These are phyloP conservation scores for Crax fasciolata DNA, from an alignment of 2,797 vertebrate species.

Conservation along the genomic window DNA sequence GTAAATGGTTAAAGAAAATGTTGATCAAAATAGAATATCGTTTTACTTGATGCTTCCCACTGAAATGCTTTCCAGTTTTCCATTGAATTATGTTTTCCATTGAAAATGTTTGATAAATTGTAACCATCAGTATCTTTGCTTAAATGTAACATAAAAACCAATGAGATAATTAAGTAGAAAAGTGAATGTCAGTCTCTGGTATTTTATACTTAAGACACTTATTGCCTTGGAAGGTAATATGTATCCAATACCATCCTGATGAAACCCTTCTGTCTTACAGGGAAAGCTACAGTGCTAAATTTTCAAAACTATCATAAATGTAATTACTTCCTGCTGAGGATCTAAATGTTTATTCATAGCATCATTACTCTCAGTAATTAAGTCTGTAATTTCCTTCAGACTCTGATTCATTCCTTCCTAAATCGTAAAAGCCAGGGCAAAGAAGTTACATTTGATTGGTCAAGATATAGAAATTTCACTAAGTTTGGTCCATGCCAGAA, in stretches of 20 bases:
- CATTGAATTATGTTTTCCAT: neutral
- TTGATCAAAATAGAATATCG: too few relatives aligned
- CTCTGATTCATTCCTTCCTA: conserved; percentile 56
- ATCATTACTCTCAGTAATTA: conserved; percentile 72
- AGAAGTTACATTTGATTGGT: conserved; percentile 24
- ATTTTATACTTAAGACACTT: neutral
- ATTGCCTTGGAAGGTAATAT: neutral
- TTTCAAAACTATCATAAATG: conserved; percentile 47
- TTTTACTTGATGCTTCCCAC: too few relatives aligned
- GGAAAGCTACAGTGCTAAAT: conserved; percentile 35
- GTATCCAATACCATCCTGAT: neutral
- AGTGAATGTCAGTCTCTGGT: neutral
- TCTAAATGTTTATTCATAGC: conserved; percentile 46
- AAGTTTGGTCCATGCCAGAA: conserved; percentile 23
- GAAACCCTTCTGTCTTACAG: conserved; percentile 26
- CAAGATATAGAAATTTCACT: conserved; percentile 46
- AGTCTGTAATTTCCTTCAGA: conserved; percentile 70
- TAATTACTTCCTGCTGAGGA: conserved; percentile 67
- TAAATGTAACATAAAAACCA: neutral
- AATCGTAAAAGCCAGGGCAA: conserved; percentile 17
- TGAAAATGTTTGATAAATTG: neutral
- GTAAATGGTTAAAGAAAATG: neutral
- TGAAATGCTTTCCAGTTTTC: neutral
- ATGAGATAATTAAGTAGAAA: conserved; percentile 7
- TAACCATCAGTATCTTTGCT: neutral